phyloP scores from a whole-genome alignment of 2,888 invertebrate genomes.

The Phrixothrix hirtus region DNA sequence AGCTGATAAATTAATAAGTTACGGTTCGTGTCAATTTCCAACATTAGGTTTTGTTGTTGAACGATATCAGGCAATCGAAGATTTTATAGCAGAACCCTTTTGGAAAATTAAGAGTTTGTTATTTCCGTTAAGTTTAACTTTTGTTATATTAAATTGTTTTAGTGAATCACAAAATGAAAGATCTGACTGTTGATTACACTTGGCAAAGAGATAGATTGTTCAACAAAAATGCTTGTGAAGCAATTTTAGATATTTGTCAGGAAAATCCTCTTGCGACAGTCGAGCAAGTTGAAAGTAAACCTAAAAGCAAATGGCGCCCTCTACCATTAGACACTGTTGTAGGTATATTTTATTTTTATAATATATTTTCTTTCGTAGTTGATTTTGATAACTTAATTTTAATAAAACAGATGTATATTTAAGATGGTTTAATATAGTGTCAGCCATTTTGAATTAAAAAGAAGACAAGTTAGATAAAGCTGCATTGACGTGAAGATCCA shows the following conservation, averaged over 20 bases:
- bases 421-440: too few relatives aligned
- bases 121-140: constrained; percentile 1
- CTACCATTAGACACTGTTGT: constrained; percentile 93
- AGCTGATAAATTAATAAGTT: constrained; percentile 85
- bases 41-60: constrained; percentile 99
- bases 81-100: constrained; percentile 90
- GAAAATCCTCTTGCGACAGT: constrained; percentile 77
- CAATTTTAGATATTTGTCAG: constrained; percentile 78
- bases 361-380: neutral
- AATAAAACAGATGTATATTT: too few relatives aligned
- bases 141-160: constrained; percentile 42
- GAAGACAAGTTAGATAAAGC: too few relatives aligned
- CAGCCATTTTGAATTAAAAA: too few relatives aligned
- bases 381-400: too few relatives aligned
- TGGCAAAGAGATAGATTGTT: constrained; percentile 91
- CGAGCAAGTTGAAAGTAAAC: constrained; percentile 76
- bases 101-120: constrained; percentile 87
- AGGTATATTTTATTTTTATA: constrained; percentile 50
- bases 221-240: constrained; percentile 79
- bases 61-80: constrained; percentile 87
- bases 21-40: constrained; percentile 99
- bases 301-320: constrained; percentile 96
- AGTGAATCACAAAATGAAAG: constrained; percentile 80
- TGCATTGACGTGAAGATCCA: too few relatives aligned
- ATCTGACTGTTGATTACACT: constrained; percentile 78